These are phyloP conservation scores for Drosophila lacteicornis DNA, from an alignment of 1,140 invertebrate genomes.

Conservation along the genomic window DNA sequence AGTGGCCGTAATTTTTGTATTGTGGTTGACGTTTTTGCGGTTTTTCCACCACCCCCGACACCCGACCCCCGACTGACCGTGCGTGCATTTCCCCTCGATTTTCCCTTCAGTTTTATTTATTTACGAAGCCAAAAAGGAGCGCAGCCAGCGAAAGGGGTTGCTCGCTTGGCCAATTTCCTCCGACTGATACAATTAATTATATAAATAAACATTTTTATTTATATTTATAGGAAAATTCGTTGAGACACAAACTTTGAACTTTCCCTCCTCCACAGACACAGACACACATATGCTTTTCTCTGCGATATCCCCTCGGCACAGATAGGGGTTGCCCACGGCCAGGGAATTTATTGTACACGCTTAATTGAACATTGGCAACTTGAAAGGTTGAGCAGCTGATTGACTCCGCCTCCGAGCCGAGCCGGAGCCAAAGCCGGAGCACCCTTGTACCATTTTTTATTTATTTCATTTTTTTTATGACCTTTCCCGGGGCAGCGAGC, in stretches of 20 bases:
- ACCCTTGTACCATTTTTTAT: slow-evolving; percentile 44
- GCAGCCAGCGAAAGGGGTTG: slow-evolving; percentile 56
- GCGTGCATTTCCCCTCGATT: slow-evolving; percentile 27
- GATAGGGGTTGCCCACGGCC: slow-evolving; percentile 44
- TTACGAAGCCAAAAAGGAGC: slow-evolving; percentile 46
- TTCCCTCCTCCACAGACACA: slow-evolving; percentile 36
- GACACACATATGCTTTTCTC: slow-evolving; percentile 53
- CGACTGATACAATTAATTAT: slow-evolving; percentile 75
- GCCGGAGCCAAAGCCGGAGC: neutral
- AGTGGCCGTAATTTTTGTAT: slow-evolving; percentile 62
- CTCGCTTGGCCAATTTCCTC: slow-evolving; percentile 46
- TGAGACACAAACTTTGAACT: slow-evolving; percentile 68
- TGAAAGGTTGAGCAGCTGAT: slow-evolving; percentile 72
- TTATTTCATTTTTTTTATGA: slow-evolving; percentile 64
- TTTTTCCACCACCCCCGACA: slow-evolving; percentile 11
- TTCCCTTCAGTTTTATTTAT: slow-evolving; percentile 54
- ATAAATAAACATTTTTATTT: slow-evolving; percentile 72
- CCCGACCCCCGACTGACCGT: neutral
- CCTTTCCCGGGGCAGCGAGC: slow-evolving; percentile 33
- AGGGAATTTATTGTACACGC: slow-evolving; percentile 76
- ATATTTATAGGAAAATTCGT: slow-evolving; percentile 44
- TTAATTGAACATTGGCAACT: slow-evolving; percentile 82
- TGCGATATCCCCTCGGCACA: slow-evolving; percentile 1
- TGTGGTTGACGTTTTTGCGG: slow-evolving; percentile 80
- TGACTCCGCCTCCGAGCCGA: slow-evolving; percentile 58